phyloP scores from a whole-genome alignment of 1,140 invertebrate genomes.

The Callitettix versicolor region DNA sequence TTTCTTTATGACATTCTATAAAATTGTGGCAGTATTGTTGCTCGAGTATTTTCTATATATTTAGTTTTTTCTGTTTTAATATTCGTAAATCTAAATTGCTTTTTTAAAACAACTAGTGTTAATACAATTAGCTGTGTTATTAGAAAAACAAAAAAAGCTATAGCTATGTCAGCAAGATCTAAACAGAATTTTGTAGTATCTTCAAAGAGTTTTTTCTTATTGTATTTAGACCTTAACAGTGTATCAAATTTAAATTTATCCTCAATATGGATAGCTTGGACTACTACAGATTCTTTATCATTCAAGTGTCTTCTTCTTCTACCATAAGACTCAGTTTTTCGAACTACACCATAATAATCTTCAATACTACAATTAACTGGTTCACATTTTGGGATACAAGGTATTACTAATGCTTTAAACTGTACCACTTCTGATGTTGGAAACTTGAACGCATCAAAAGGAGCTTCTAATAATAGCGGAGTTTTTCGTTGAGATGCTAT shows the following conservation, averaged over 20 bases:
- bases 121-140: too few relatives aligned
- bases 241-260: conserved; percentile 36
- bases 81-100: too few relatives aligned
- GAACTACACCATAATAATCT: conserved; percentile 33
- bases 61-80: too few relatives aligned
- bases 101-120: too few relatives aligned
- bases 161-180: too few relatives aligned
- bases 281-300: conserved; percentile 33
- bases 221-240: not conserved
- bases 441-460: conserved; percentile 46
- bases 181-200: too few relatives aligned
- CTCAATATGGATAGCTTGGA: conserved; percentile 40
- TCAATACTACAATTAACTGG: conserved; percentile 37
- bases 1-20: too few relatives aligned
- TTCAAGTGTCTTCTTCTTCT: conserved; percentile 26
- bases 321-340: conserved; percentile 35
- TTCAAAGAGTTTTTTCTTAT: too few relatives aligned
- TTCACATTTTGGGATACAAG: conserved; percentile 40
- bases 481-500: conserved; percentile 29
- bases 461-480: conserved; percentile 36
- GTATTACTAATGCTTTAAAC: conserved; percentile 43
- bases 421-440: conserved; percentile 43
- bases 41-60: too few relatives aligned
- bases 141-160: too few relatives aligned
- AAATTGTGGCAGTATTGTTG: too few relatives aligned